These are phyloP conservation scores for Synanthedon vespiformis DNA, from an alignment of 2,888 invertebrate genomes.

Conservation along the genomic window DNA sequence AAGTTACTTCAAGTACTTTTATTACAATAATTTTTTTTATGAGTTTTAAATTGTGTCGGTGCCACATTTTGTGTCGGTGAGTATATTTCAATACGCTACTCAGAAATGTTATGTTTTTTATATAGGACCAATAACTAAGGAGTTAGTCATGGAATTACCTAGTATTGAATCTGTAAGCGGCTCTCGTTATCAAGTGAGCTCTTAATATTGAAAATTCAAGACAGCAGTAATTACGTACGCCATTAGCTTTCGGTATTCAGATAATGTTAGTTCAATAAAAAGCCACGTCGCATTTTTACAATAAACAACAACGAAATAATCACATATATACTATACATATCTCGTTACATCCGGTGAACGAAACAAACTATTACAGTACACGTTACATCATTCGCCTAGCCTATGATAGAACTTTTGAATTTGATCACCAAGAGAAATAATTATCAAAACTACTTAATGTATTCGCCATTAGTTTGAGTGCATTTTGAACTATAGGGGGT, in stretches of 20 bases:
- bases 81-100: too few relatives aligned
- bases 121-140: too few relatives aligned
- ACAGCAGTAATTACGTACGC: too few relatives aligned
- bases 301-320: constrained; percentile 13
- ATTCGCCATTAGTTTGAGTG: constrained; percentile 53
- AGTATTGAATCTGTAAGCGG: too few relatives aligned
- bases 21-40: too few relatives aligned
- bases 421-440: constrained; percentile 68
- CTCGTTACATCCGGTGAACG: constrained; percentile 26
- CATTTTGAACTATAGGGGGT: constrained; percentile 62
- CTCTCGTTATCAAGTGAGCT: too few relatives aligned
- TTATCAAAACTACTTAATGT: constrained; percentile 68
- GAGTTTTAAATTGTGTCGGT: too few relatives aligned
- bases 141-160: too few relatives aligned
- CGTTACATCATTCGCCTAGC: constrained; percentile 65
- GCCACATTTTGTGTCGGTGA: too few relatives aligned
- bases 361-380: constrained; percentile 41
- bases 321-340: constrained; percentile 7
- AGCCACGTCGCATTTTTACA: constrained; percentile 9
- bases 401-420: constrained; percentile 69
- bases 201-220: too few relatives aligned
- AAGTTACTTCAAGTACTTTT: too few relatives aligned
- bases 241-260: constrained; percentile 19
- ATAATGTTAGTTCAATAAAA: constrained; percentile 15
- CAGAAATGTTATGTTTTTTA: too few relatives aligned